A percentile compares a stretch with the other conserved stretches of the same genome.
Evolutionary conservation across 2,888 invertebrate genomes (phyloP).

Genomic region (Brenthis daphne): DNA sequence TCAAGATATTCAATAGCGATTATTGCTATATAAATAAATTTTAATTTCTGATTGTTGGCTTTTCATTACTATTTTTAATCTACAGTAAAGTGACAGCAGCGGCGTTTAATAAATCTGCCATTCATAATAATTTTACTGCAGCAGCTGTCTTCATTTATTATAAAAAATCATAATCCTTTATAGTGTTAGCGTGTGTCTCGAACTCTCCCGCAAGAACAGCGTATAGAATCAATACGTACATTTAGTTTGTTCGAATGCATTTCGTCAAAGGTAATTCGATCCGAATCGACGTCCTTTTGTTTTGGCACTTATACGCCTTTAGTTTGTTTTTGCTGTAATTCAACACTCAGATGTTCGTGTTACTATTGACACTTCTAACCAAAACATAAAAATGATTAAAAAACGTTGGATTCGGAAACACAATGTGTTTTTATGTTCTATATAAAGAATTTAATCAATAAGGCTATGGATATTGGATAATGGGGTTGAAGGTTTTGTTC

Average conservation of each 20-base stretch:
- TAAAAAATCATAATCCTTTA: constrained; percentile 41
- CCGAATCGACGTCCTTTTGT: constrained; percentile 74
- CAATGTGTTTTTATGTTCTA: constrained; percentile 20
- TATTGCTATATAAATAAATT: not conserved
- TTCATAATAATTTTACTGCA: constrained; percentile 26
- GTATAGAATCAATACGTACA: constrained; percentile 49
- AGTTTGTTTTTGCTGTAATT: constrained; percentile 74
- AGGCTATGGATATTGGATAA: not conserved
- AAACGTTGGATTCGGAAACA: constrained; percentile 40
- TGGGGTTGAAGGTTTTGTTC: not conserved
- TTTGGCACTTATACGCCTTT: constrained; percentile 79
- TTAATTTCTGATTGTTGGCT: not conserved
- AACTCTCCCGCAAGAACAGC: constrained; percentile 33
- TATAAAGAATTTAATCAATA: not conserved
- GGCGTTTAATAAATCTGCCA: constrained; percentile 20
- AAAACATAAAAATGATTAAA: constrained; percentile 67
- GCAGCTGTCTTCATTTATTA: constrained; percentile 36
- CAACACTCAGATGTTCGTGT: constrained; percentile 69
- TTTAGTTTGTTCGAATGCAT: constrained; percentile 67
- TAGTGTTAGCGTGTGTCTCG: constrained; percentile 35
- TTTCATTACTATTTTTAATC: not conserved
- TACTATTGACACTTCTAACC: constrained; percentile 79
- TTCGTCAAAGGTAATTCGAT: constrained; percentile 78
- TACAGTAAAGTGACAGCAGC: not conserved
- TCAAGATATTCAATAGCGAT: no score